A percentile compares a stretch with the other conserved stretches of the same genome.
Conservation (phyloP, 2,797 vertebrate genomes). For the Darevskia mixta region DNA sequence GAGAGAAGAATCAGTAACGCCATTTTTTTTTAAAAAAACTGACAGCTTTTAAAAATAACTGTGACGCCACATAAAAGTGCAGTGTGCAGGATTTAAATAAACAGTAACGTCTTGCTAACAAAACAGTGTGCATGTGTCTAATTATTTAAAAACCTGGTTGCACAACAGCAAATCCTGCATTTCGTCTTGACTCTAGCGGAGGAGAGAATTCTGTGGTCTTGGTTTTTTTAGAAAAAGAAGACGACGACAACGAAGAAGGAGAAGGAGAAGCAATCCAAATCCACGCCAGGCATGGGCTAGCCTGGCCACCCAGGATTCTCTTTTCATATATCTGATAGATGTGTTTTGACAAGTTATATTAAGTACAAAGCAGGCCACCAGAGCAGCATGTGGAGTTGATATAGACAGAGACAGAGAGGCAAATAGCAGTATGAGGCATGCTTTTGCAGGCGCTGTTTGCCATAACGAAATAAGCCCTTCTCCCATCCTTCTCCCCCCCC, state of each 20-base stretch:
- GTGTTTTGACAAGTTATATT: constrained; percentile 87
- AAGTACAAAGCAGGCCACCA: constrained; percentile 83
- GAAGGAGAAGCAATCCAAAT: constrained; percentile 53
- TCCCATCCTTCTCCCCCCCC: not conserved
- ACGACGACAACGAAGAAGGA: constrained; percentile 51
- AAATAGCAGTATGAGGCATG: constrained; percentile 74
- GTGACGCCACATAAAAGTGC: constrained; percentile 72
- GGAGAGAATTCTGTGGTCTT: constrained; percentile 36
- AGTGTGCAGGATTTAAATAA: constrained; percentile 73
- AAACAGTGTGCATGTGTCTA: constrained; percentile 64
- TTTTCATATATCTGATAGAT: constrained; percentile 82
- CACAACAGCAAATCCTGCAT: constrained; percentile 69
- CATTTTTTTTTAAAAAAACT: constrained; percentile 44
- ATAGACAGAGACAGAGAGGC: constrained; percentile 77
- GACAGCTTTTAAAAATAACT: constrained; percentile 71
- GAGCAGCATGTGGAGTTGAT: constrained; percentile 84
- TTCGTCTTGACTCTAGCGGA: constrained; percentile 70
- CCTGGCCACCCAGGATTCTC: constrained; percentile 81
- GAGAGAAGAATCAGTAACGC: constrained; percentile 53
- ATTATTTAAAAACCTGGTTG: constrained; percentile 75
- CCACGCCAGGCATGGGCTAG: constrained; percentile 69
- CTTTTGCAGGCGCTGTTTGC: constrained; percentile 72
- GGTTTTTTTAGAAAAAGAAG: not conserved
- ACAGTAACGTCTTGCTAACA: constrained; percentile 66
- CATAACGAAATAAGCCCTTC: constrained; percentile 57